Evolutionary conservation across 1,140 invertebrate species (phyloP), one percentile per base, ranked within the genome.

Genomic region (Neodiprion lecontei): DNA sequence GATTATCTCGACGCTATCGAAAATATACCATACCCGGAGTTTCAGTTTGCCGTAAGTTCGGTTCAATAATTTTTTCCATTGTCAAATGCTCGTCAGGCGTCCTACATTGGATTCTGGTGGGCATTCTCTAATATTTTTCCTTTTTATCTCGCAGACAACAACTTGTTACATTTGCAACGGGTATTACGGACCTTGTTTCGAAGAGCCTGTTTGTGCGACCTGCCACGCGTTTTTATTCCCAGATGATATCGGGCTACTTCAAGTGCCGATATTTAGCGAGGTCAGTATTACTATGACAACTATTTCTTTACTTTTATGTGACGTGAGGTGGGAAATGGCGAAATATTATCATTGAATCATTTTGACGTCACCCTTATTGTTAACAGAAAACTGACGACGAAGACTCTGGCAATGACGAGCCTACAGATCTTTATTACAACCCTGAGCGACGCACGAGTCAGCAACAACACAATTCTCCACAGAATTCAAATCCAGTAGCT

Each of bases 381-480:
- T 78, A 83, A 9, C 78, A 96, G 91, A 95, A 97, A 88, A 95
- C 94, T 21, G 96, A 97, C 85, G 96, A 97, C 80, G 95, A 95
- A 82, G 97, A 98, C 84, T 97, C 96, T 0, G 96, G 96, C 5
- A 98, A 97, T 84, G 96, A 98, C 85, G 96, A 98, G 84, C 96
- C 96, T n/a, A 93, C 92, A 67, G 95, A 94, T 84, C 83, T 91
- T 72, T 92, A 89, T 88, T 89, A 92, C 84, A 90, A 86, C 71
- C 81, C 81, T 23, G 85, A 87, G 53, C 78, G 85, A 71, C 81
- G 84, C 74, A 81, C 80, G 5, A 87, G 83, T 79, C 88, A 86
- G 17, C 82, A 82, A 48, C 82, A 83, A 73, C 80, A 82, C 50
- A 85, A 81, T 80, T 79, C 78, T 17, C 75, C 83, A 1, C 83